Evolutionary conservation across 2,888 invertebrate species (phyloP).

Genomic region (Thereva nobilitata): DNA sequence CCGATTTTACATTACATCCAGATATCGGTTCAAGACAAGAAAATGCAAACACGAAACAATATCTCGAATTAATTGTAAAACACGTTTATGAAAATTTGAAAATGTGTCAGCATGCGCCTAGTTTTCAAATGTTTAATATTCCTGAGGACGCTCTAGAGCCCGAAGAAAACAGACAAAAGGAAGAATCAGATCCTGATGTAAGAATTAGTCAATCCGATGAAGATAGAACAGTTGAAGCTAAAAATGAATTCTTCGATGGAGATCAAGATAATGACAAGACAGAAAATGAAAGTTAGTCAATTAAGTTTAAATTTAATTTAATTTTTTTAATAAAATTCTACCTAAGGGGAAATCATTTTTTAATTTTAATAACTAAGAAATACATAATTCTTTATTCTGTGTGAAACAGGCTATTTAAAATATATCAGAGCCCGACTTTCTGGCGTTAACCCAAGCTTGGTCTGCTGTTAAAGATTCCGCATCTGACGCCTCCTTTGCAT

Average conservation of each 20-base stretch:
- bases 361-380: too few species aligned
- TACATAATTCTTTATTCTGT: too few species aligned
- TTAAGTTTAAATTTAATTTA: constrained; percentile 51
- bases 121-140: constrained; percentile 96
- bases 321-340: constrained; percentile 53
- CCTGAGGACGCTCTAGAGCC: constrained; percentile 80
- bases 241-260: constrained; percentile 88
- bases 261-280: constrained; percentile 88
- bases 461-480: constrained; percentile 73
- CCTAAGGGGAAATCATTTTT: too few species aligned
- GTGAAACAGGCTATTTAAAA: constrained; percentile 58
- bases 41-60: constrained; percentile 95
- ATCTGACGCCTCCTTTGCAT: constrained; percentile 71
- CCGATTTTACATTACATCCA: constrained; percentile 94
- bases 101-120: constrained; percentile 90
- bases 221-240: constrained; percentile 80
- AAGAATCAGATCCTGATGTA: constrained; percentile 83
- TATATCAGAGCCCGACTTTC: constrained; percentile 81
- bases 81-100: constrained; percentile 91
- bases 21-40: constrained; percentile 85
- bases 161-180: constrained; percentile 67
- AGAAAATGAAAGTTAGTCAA: constrained; percentile 51
- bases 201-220: constrained; percentile 76
- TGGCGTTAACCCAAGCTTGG: constrained; percentile 71
- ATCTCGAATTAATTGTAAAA: constrained; percentile 83